Percentiles rank a stretch among this genome's conserved stretches.
Conservation (phyloP, 2,888 invertebrate genomes). For the Pseudanteris insignis region DNA sequence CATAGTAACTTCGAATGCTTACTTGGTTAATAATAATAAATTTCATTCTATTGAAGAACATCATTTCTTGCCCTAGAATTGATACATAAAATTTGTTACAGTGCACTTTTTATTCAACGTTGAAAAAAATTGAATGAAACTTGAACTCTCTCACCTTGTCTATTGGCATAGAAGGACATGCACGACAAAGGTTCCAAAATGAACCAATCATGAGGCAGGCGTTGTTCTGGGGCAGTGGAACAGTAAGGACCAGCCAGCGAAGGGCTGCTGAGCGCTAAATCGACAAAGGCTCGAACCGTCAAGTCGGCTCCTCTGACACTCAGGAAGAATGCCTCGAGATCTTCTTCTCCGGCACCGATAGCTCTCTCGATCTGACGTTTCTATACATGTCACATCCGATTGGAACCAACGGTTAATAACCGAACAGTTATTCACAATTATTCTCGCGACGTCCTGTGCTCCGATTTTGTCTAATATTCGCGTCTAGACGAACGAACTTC, state of each 20-base stretch:
- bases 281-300: conserved; percentile 42
- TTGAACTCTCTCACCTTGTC: conserved; percentile 81
- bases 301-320: conserved; percentile 19
- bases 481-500: too few species aligned
- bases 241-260: conserved; percentile 57
- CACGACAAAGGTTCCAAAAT: conserved; percentile 96
- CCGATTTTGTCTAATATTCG: too few species aligned
- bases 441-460: too few species aligned
- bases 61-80: too few species aligned
- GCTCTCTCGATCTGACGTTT: conserved; percentile 7
- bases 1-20: too few species aligned
- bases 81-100: too few species aligned
- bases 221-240: conserved; percentile 62
- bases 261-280: conserved; percentile 50
- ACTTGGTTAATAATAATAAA: too few species aligned
- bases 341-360: conserved; percentile 16
- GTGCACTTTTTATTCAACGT: background rate
- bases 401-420: background rate
- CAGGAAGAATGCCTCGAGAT: conserved; percentile 25
- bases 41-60: too few species aligned
- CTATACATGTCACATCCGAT: conserved; percentile 11
- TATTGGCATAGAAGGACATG: conserved; percentile 96
- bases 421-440: too few species aligned
- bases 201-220: conserved; percentile 88
- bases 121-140: background rate